phyloP scores from a whole-genome alignment of 2,113 vertebrate genomes.

The Casuarius casuarius region DNA sequence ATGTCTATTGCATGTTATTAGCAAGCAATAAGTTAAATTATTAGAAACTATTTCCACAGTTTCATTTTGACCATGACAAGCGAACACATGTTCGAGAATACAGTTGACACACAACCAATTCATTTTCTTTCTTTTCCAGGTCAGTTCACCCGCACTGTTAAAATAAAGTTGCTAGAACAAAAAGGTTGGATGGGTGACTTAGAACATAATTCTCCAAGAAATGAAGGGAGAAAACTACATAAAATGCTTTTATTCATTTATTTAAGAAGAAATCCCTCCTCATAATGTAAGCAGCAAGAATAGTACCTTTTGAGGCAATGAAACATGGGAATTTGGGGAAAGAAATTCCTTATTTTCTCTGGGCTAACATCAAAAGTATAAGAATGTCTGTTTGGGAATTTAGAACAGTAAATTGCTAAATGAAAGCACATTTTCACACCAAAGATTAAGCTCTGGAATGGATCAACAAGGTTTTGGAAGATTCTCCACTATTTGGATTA shows the following conservation, averaged over 20 bases:
- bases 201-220: background rate
- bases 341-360: background rate
- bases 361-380: background rate
- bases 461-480: background rate
- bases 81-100: background rate
- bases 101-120: background rate
- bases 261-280: background rate
- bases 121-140: background rate
- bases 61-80: background rate
- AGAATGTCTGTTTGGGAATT: background rate
- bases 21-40: background rate
- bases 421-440: background rate
- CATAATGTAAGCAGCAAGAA: background rate
- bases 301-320: background rate
- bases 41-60: background rate
- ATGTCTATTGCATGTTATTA: background rate
- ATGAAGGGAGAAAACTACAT: background rate
- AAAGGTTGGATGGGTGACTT: background rate
- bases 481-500: background rate
- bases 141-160: background rate
- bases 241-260: background rate
- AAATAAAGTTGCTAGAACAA: background rate
- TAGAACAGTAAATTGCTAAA: background rate
- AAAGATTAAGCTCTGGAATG: background rate
- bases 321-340: background rate